Base-by-base conservation (phyloP, 2,113 vertebrate species). In the Anas platyrhynchos region DNA sequence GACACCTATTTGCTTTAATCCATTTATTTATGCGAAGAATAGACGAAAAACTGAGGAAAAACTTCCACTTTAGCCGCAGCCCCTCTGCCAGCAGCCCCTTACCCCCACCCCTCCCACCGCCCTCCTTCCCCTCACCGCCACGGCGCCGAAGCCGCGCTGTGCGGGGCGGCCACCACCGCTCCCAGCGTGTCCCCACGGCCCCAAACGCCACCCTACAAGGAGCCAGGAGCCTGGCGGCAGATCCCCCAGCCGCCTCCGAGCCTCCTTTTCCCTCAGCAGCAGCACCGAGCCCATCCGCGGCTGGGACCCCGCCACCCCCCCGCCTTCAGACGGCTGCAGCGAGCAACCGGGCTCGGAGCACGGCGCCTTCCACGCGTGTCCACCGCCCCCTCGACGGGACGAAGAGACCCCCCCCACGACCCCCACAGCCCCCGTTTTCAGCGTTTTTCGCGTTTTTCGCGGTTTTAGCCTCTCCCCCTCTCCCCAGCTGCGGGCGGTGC, bases 101-200 rank as follows among this genome's bases (percentile, higher is more conserved):
- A 50, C 11, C 46, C 16, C 26, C 67, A 16, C n/a, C 31, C n/a
- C 20, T n/a, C 32, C 66, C 16, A 4, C 0, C 6, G 16, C 1
- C 18, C 29, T 44, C 75, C 44, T 17, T 44, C 58, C 2, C 34
- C 34, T 32, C 66, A 34, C 21, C 7, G 14, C 69, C 21, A 11
- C 52, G 5, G 54, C 6, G 46, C 56, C 22, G 68, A 43, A 38
- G 59, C 75, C 74, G 63, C 32, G 48, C 48, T 29, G 41, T 44
- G 21, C 21, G 46, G 21, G 52, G 61, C 7, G 10, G 75, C 5
- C 38, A 26, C 21, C 2, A 16, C 17, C 8, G 43, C 63, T 22
- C 5, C 36, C 74, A 1, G 26, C 22, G 15, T 20, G 25, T 29
- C 43, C 46, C 46, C 46, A 48, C 46, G 46, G 46, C 20, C 46